Evolutionary conservation across 2,797 vertebrate genomes (phyloP).

Genomic region (Rhinella marina): DNA sequence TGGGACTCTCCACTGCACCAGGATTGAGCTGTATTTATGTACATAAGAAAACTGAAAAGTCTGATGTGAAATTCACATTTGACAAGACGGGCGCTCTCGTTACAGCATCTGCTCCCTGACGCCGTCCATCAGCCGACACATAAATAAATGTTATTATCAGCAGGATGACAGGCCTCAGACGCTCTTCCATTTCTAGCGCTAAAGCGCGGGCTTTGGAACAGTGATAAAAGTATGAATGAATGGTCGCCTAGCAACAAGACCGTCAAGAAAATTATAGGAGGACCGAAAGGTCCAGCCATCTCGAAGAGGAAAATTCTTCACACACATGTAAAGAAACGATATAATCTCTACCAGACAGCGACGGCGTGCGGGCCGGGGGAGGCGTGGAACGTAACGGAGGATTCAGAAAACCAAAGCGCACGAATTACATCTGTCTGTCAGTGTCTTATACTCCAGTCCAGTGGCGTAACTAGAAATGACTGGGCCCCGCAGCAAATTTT

Average conservation of each 20-base stretch:
- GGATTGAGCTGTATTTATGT: too few species aligned
- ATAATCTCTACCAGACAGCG: background rate
- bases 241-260: background rate
- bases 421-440: too few species aligned
- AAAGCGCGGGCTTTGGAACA: background rate
- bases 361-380: background rate
- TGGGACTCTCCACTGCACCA: too few species aligned
- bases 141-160: background rate
- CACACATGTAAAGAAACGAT: background rate
- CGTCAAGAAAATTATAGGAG: background rate
- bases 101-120: background rate
- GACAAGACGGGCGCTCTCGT: background rate
- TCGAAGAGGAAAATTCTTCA: background rate
- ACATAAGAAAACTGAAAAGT: background rate
- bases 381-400: background rate
- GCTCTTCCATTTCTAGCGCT: background rate
- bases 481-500: too few species aligned
- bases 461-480: too few species aligned
- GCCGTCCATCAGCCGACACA: background rate
- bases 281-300: background rate
- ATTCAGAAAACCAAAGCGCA: too few species aligned
- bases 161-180: background rate
- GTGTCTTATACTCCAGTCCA: too few species aligned
- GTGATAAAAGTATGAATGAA: constrained; percentile 7
- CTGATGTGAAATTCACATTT: background rate